Evolutionary conservation across 92 coral and sea anemone genomes (phyloP), one percentile per base, ranked within the genome.

Genomic region (Parazoanthus darwini): DNA sequence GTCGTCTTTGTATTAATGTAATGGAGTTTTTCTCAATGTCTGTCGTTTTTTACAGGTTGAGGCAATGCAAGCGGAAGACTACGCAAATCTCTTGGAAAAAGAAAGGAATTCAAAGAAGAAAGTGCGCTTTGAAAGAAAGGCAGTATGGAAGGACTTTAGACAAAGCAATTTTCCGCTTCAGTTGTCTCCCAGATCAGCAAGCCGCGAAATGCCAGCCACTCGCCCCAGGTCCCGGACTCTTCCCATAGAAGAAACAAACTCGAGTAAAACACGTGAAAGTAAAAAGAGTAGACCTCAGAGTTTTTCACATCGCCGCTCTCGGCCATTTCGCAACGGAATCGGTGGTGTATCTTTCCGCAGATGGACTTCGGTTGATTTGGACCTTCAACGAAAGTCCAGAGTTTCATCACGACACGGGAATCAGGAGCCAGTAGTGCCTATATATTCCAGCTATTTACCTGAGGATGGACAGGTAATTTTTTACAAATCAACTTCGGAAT

Each of bases 111-210:
- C 92, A 8, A 94, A 94, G 29, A 84, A 84, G 83, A 78, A 92
- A 89, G 98, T 95, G 14, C 93, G 98, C 29, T 95, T 95, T 88
- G 98, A 95, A 71, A 93, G 94, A 86, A 95, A 95, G 79, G 98
- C 94, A 51, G 94, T 95, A 85, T 95, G 92, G 85, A 93, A 93
- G 63, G 94, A 91, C 70, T 84, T 88, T 68, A 89, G 90, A 43
- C 92, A 89, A 66, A 92, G 92, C 56, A 92, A 89, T 81, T 92
- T 92, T 13, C 77, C 89, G 22, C 77, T 90, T 14, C 88, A 78
- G 71, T 84, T 83, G 22, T 70, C 91, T 44, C 82, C 87, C 35
- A 84, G 67, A 48, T 18, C 87, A 26, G 70, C 85, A 33, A 73
- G 73, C 14, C 86, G 88, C 75, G 92, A 85, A 20, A 39, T 76